A percentile compares a stretch with the other conserved stretches of the same genome.
phyloP scores from a whole-genome alignment of 2,113 vertebrate genomes.

The Gopherus flavomarginatus region DNA sequence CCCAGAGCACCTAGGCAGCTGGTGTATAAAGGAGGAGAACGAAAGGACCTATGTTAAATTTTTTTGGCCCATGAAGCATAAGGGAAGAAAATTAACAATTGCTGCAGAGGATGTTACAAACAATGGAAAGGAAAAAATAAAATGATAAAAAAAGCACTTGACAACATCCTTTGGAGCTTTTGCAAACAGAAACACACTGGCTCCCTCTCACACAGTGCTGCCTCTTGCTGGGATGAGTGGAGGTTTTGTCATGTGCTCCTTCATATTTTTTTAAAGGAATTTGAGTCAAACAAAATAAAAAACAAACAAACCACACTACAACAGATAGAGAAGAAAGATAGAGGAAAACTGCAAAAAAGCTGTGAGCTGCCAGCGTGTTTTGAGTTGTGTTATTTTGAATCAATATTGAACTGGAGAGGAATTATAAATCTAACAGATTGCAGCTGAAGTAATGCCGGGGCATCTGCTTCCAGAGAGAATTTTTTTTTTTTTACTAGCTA shows the following conservation, averaged over 20 bases:
- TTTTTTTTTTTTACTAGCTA: slow-evolving; percentile 52
- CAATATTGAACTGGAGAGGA: slow-evolving; percentile 67
- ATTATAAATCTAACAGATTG: slow-evolving; percentile 74
- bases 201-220: not conserved
- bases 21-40: not conserved
- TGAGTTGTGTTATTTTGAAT: slow-evolving; percentile 71
- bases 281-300: slow-evolving; percentile 12
- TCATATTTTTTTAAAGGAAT: not conserved
- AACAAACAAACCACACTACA: not conserved
- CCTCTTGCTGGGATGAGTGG: not conserved
- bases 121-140: not conserved
- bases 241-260: not conserved
- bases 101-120: not conserved
- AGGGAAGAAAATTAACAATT: not conserved
- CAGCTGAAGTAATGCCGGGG: slow-evolving; percentile 62
- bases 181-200: not conserved
- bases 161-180: not conserved
- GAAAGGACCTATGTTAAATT: not conserved
- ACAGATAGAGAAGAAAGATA: slow-evolving; percentile 11
- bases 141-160: slow-evolving; percentile 19
- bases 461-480: slow-evolving; percentile 69
- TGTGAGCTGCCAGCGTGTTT: slow-evolving; percentile 40
- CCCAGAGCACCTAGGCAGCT: not conserved
- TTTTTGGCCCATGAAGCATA: not conserved
- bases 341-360: slow-evolving; percentile 26